phyloP scores from a whole-genome alignment of 2,113 vertebrate genomes.

The Fregata magnificens region DNA sequence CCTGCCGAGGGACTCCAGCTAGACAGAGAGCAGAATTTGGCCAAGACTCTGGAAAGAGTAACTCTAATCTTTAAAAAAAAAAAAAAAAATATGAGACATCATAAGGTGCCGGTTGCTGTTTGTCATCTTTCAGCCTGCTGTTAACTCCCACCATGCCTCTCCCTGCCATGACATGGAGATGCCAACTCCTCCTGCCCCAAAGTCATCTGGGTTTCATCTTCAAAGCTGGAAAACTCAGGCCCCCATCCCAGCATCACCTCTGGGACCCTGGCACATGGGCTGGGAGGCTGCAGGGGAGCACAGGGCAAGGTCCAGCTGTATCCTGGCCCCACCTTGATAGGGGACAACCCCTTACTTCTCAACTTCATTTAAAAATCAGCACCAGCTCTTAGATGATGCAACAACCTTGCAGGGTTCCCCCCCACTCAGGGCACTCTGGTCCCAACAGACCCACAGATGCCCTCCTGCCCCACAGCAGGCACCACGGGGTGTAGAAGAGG shows the following conservation, averaged over 20 bases:
- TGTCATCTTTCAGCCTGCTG: not conserved
- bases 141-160: not conserved
- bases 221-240: not conserved
- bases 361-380: not conserved
- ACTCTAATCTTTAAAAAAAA: not conserved
- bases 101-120: not conserved
- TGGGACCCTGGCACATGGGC: accelerated
- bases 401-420: not conserved
- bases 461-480: not conserved
- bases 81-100: not conserved
- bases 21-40: not conserved
- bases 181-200: too few relatives aligned
- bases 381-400: not conserved
- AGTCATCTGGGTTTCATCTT: not conserved
- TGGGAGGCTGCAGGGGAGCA: not conserved
- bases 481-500: not conserved
- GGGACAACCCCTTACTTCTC: not conserved
- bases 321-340: not conserved
- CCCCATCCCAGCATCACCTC: not conserved
- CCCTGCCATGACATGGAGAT: not conserved
- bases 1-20: not conserved
- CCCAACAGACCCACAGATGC: not conserved
- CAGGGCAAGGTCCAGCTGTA: not conserved
- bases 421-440: too few relatives aligned
- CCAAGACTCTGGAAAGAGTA: not conserved